phyloP scores from a whole-genome alignment of 23 tunicate species.

The Halocynthia aurantium region DNA sequence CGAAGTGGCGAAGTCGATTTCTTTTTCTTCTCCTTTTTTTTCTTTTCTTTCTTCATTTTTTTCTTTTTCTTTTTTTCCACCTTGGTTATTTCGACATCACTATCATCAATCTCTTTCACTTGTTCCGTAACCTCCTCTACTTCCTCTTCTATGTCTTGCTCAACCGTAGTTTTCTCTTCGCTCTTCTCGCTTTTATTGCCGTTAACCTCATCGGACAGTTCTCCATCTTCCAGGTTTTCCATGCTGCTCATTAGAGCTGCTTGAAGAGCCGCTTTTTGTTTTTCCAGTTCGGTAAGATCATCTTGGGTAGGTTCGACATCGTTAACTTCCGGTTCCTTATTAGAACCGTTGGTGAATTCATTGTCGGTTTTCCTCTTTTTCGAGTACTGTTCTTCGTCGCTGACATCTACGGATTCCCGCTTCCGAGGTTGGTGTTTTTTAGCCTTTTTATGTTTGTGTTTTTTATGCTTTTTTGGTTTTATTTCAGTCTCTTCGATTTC shows the following conservation, averaged over 20 bases:
- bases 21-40: conserved; percentile 27
- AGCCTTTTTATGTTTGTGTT: conserved; percentile 59
- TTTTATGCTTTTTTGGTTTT: conserved; percentile 38
- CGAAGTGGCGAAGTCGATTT: neutral
- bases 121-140: conserved; percentile 6
- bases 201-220: conserved; percentile 19
- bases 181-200: too few species aligned
- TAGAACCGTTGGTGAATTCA: conserved; percentile 3
- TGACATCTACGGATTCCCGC: conserved; percentile 16
- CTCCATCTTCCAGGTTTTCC: conserved; percentile 56
- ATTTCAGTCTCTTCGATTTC: conserved; percentile 26
- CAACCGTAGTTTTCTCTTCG: neutral
- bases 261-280: conserved; percentile 62
- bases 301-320: conserved; percentile 4
- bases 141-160: neutral
- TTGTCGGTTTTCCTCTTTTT: conserved; percentile 10
- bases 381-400: neutral
- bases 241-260: conserved; percentile 41
- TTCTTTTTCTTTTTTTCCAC: conserved; percentile 52
- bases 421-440: conserved; percentile 13
- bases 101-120: conserved; percentile 14
- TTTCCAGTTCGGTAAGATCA: conserved; percentile 48
- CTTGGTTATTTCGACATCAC: conserved; percentile 7
- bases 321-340: neutral
- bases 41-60: conserved; percentile 33